A percentile compares a stretch with the other conserved stretches of the same genome.
Conservation (phyloP, 92 coral and sea anemone genomes). For the Meandrina meandrites region DNA sequence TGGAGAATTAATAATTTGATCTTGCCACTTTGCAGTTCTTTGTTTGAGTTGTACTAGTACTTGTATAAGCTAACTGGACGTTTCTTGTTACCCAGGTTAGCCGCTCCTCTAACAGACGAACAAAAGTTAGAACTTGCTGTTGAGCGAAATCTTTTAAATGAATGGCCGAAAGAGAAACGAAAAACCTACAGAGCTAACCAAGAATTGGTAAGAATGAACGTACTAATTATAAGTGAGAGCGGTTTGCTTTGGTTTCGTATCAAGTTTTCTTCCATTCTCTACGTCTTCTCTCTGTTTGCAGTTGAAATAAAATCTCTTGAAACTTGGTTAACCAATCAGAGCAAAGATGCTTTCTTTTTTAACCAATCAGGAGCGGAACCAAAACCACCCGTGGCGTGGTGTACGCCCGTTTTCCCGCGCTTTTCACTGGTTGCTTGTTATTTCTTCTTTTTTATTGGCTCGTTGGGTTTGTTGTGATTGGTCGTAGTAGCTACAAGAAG, state of each 20-base stretch:
- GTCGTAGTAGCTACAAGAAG: too few species aligned
- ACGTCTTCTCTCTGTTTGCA: background rate
- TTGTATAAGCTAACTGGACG: background rate
- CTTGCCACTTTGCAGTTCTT: background rate
- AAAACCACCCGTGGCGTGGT: background rate
- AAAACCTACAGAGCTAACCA: constrained; percentile 88
- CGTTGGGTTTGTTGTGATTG: too few species aligned
- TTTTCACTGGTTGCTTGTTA: background rate
- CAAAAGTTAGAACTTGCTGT: constrained; percentile 85
- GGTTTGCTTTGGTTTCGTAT: background rate
- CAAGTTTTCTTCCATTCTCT: background rate
- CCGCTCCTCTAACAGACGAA: constrained; percentile 77
- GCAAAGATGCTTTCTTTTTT: background rate
- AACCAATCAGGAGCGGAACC: background rate
- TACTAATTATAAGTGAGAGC: too few species aligned
- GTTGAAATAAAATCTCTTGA: background rate
- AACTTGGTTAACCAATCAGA: background rate
- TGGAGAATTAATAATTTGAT: background rate
- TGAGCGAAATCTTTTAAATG: constrained; percentile 72
- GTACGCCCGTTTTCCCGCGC: background rate
- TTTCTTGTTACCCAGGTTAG: constrained; percentile 47
- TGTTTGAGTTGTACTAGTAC: background rate
- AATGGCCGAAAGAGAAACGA: constrained; percentile 79
- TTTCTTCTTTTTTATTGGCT: too few species aligned
- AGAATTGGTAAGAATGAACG: constrained; percentile 63